Evolutionary conservation across 2,797 vertebrate species (phyloP).

Genomic region (Allobates femoralis): DNA sequence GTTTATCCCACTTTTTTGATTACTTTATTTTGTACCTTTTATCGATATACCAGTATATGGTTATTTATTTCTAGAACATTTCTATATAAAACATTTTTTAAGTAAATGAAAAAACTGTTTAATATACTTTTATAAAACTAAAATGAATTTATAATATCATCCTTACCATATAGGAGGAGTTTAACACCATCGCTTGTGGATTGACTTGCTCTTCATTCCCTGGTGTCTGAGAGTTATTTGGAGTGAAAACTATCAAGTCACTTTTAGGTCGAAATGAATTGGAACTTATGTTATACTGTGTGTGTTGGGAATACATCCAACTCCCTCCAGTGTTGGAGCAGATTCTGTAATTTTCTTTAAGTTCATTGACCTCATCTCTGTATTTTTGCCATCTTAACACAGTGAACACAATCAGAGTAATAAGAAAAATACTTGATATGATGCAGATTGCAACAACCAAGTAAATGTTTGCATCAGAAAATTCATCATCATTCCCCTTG

Average conservation of each 20-base stretch:
- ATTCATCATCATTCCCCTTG: constrained; percentile 52
- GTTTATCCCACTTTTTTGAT: too few relatives aligned
- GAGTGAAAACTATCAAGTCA: constrained; percentile 67
- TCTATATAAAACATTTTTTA: too few relatives aligned
- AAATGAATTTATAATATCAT: not conserved
- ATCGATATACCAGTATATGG: too few relatives aligned
- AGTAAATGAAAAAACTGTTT: too few relatives aligned
- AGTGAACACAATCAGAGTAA: constrained; percentile 80
- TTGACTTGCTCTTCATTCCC: not conserved
- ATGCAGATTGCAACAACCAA: constrained; percentile 80
- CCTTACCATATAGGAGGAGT: constrained; percentile 5
- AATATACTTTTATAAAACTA: too few relatives aligned
- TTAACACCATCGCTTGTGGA: not conserved
- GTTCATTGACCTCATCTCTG: constrained; percentile 53
- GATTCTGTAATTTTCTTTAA: constrained; percentile 53
- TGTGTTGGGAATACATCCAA: constrained; percentile 52
- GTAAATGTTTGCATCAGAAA: constrained; percentile 70
- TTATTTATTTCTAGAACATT: too few relatives aligned
- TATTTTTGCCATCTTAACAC: constrained; percentile 80
- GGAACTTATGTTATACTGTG: constrained; percentile 48
- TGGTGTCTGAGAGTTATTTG: constrained; percentile 27
- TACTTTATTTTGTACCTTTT: too few relatives aligned
- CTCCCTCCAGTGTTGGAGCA: constrained; percentile 44
- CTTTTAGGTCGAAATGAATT: constrained; percentile 43
- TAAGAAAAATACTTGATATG: constrained; percentile 80